Conservation (phyloP, 2,888 invertebrate genomes). For the Petrolisthes manimaculis region DNA sequence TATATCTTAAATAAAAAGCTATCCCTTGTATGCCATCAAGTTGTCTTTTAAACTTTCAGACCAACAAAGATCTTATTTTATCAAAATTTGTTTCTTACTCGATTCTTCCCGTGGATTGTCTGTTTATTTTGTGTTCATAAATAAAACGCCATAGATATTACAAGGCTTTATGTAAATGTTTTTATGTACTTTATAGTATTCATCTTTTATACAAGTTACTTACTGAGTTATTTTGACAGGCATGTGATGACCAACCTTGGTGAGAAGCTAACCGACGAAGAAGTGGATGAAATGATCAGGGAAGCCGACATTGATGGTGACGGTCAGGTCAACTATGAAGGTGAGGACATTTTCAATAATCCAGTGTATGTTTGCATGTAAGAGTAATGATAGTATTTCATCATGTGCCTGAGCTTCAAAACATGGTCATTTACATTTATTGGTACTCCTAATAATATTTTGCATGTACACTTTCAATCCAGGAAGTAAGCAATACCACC, state of each 20-base stretch:
- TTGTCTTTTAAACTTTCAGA: no score
- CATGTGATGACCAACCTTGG: slow-evolving; percentile 99
- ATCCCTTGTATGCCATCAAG: no score
- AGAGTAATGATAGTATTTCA: no score
- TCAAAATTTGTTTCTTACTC: no score
- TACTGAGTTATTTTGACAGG: slow-evolving; percentile 70
- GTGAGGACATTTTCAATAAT: slow-evolving; percentile 71
- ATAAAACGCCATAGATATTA: not conserved
- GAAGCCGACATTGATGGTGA: slow-evolving; percentile 99
- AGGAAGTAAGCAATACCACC: no score
- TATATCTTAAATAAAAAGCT: no score
- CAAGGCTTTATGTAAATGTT: not conserved
- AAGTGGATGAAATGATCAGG: slow-evolving; percentile 99
- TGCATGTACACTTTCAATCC: no score
- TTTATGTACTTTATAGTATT: not conserved
- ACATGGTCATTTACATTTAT: no score
- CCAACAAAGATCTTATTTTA: no score
- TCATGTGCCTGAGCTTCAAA: no score
- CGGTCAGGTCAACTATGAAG: slow-evolving; percentile 98
- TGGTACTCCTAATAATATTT: no score
- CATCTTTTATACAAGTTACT: not conserved
- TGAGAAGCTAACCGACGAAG: slow-evolving; percentile 98
- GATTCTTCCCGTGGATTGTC: not conserved
- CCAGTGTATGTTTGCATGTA: not conserved
- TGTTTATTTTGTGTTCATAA: not conserved